phyloP scores from a whole-genome alignment of 2,113 vertebrate species.

The Anthoscopus minutus region DNA sequence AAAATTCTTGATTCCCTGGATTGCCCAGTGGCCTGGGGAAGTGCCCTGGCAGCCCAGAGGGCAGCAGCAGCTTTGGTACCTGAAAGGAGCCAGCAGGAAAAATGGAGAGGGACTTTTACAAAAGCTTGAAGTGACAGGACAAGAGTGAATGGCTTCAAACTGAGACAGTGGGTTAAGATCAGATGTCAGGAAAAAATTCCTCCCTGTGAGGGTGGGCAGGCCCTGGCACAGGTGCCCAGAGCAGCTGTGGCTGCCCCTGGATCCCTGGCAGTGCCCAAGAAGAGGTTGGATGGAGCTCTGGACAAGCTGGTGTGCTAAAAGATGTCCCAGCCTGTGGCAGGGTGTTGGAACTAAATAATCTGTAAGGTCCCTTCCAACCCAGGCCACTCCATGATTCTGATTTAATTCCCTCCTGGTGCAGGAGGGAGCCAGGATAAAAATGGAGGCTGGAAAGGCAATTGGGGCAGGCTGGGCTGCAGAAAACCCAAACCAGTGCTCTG shows the following conservation, averaged over 20 bases:
- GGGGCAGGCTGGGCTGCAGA: background rate
- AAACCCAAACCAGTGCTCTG: background rate
- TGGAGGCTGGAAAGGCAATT: background rate
- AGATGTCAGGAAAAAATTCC: too few relatives aligned
- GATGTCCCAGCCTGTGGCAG: background rate
- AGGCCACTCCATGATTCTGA: background rate
- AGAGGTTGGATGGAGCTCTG: background rate
- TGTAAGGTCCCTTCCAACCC: background rate
- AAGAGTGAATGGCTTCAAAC: background rate
- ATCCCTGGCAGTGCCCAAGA: background rate
- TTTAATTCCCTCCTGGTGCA: background rate
- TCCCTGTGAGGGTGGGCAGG: background rate
- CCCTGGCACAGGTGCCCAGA: background rate
- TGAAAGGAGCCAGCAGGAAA: background rate
- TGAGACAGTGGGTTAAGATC: background rate
- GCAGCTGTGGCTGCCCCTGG: background rate
- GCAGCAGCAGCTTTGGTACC: background rate
- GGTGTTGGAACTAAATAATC: background rate
- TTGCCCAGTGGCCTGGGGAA: background rate
- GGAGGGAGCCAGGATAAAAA: background rate
- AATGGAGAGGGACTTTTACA: background rate
- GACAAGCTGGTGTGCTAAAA: background rate
- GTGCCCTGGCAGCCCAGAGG: background rate
- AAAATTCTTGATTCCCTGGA: accelerated
- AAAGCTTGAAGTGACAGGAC: background rate